These are phyloP conservation scores for Calcarius lapponicus DNA, from an alignment of 2,797 vertebrate genomes.

Conservation along the genomic window DNA sequence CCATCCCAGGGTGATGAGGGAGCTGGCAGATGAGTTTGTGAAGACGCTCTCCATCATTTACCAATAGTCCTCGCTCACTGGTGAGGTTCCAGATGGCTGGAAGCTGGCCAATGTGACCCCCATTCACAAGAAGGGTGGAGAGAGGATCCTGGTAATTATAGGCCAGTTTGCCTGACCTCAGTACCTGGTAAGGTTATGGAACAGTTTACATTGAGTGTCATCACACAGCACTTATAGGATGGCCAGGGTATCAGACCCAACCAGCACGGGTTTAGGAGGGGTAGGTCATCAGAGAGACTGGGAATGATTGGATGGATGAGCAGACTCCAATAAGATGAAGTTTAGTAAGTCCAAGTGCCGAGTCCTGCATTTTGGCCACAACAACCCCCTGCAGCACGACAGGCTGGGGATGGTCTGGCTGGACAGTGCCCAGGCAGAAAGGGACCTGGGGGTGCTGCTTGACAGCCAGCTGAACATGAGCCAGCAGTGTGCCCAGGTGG, in stretches of 20 bases:
- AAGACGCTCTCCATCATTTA: background rate
- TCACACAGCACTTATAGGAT: background rate
- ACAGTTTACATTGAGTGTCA: background rate
- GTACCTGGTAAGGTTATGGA: rapidly evolving
- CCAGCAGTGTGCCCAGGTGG: background rate
- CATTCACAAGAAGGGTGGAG: background rate
- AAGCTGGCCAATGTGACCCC: background rate
- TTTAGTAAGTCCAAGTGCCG: rapidly evolving
- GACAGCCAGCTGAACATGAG: background rate
- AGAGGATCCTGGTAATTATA: background rate
- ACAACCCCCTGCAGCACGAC: rapidly evolving
- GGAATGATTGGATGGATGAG: background rate
- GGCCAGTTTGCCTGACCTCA: background rate
- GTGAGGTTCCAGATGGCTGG: background rate
- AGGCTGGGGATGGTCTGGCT: rapidly evolving
- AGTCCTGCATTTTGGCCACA: background rate
- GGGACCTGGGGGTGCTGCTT: background rate
- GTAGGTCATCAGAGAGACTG: no score
- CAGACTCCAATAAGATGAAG: background rate
- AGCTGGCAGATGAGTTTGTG: background rate
- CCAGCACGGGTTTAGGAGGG: background rate
- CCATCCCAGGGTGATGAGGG: background rate
- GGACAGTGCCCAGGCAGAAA: background rate
- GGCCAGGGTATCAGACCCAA: background rate
- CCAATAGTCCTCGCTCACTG: background rate